These are phyloP conservation scores for Ceratothoa steindachneri DNA, from an alignment of 2,888 invertebrate genomes.

Conservation along the genomic window DNA sequence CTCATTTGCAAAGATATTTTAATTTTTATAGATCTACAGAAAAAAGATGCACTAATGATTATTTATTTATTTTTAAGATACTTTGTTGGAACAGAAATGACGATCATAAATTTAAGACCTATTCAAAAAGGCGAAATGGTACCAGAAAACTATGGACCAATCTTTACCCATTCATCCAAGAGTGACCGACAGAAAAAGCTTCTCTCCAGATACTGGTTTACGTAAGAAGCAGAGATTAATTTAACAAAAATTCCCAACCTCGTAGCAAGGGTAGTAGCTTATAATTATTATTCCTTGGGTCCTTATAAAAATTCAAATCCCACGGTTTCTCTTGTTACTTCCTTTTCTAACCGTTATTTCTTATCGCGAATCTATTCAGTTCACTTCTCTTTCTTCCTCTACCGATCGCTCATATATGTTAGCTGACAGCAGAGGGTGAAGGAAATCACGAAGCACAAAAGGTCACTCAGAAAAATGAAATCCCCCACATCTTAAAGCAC, in stretches of 20 bases:
- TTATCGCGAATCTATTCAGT: no score
- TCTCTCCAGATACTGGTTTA: slow-evolving; percentile 70
- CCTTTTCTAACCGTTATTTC: no score
- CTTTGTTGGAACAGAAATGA: slow-evolving; percentile 68
- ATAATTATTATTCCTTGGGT: no score
- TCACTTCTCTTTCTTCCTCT: background rate
- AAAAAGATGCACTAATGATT: background rate
- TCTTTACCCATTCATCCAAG: slow-evolving; percentile 62
- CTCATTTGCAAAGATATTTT: no score
- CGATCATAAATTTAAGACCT: slow-evolving; percentile 66
- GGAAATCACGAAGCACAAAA: no score
- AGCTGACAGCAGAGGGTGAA: no score
- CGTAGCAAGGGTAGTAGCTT: no score
- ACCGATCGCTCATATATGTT: background rate
- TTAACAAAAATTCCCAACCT: background rate
- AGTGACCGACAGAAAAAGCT: slow-evolving; percentile 63
- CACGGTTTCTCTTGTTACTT: no score
- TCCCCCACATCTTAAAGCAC: no score
- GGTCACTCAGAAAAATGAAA: no score
- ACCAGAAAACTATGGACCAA: slow-evolving; percentile 78
- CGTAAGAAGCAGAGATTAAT: slow-evolving; percentile 44
- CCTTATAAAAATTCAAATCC: no score
- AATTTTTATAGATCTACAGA: no score
- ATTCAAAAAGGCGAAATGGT: slow-evolving; percentile 65
- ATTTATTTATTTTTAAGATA: slow-evolving; percentile 57